These are phyloP conservation scores for Nannoperca australis DNA, from an alignment of 2,797 vertebrate species.

Conservation along the genomic window DNA sequence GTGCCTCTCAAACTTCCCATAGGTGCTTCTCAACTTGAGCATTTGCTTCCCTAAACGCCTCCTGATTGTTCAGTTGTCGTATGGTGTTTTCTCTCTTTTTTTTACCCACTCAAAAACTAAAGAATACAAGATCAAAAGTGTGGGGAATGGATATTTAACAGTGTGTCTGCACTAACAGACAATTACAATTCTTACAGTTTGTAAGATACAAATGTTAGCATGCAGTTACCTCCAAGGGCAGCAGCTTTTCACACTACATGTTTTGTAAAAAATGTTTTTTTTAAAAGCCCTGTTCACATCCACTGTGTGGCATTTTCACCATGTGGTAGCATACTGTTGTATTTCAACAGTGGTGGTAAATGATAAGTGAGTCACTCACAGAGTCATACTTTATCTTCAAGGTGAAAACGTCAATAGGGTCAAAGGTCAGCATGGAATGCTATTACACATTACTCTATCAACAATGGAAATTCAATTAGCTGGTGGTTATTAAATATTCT, in stretches of 20 bases:
- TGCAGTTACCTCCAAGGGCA: neutral
- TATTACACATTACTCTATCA: slow-evolving; percentile 34
- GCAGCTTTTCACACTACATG: neutral
- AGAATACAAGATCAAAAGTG: neutral
- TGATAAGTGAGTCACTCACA: neutral
- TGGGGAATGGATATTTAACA: neutral
- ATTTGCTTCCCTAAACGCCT: neutral
- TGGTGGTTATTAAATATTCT: slow-evolving; percentile 17
- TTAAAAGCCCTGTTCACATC: neutral
- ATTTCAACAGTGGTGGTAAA: neutral
- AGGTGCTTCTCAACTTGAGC: neutral
- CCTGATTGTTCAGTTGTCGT: neutral
- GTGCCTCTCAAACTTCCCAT: neutral
- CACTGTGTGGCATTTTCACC: neutral
- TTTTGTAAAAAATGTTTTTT: neutral
- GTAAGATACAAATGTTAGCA: too few relatives aligned
- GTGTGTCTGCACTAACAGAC: neutral
- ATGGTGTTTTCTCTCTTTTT: neutral
- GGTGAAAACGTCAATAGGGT: slow-evolving; percentile 26
- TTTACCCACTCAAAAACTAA: neutral
- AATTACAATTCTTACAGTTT: too few relatives aligned
- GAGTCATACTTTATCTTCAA: slow-evolving; percentile 11
- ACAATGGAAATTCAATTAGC: slow-evolving; percentile 49
- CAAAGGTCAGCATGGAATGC: slow-evolving; percentile 41
- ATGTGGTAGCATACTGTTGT: neutral